Percentiles rank a stretch among this genome's conserved stretches.
Evolutionary conservation across 2,888 invertebrate species (phyloP).

Genomic region (Acheta domesticus): DNA sequence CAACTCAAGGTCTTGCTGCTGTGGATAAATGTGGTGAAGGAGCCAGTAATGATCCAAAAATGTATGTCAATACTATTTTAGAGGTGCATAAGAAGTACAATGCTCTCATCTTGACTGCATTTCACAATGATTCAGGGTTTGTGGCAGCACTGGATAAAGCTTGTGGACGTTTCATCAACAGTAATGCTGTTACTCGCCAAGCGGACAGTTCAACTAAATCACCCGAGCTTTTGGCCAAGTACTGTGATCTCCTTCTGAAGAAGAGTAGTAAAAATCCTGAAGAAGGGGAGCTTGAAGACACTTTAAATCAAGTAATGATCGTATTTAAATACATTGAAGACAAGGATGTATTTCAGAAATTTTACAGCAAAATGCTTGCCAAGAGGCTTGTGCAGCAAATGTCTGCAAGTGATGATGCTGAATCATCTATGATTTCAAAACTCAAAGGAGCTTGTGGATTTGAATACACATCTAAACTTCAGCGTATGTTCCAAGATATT

Average conservation of each 20-base stretch:
- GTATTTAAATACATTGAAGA: constrained; percentile 99
- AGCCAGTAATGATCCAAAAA: constrained; percentile 92
- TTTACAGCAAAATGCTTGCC: constrained; percentile 98
- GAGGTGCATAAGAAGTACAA: constrained; percentile 98
- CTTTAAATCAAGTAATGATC: constrained; percentile 98
- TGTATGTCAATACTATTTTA: constrained; percentile 94
- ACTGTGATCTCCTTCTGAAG: constrained; percentile 94
- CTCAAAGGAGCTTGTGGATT: constrained; percentile 98
- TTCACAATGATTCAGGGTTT: constrained; percentile 96
- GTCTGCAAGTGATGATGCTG: constrained; percentile 98
- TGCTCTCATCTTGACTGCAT: constrained; percentile 87
- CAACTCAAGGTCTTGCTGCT: constrained; percentile 84
- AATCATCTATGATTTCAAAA: constrained; percentile 99
- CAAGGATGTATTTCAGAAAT: constrained; percentile 99
- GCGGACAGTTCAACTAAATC: constrained; percentile 83
- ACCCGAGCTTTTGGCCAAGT: constrained; percentile 95
- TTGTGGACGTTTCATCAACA: constrained; percentile 96
- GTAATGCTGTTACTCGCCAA: constrained; percentile 89
- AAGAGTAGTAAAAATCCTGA: constrained; percentile 99
- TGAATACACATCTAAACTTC: constrained; percentile 97
- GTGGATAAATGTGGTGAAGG: constrained; percentile 93
- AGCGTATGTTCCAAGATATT: constrained; percentile 98
- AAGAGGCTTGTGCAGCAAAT: constrained; percentile 96
- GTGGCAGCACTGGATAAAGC: constrained; percentile 96
- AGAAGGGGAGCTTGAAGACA: constrained; percentile 96